Evolutionary conservation across 2,888 invertebrate genomes (phyloP).

Genomic region (Orchesellides sinensis): DNA sequence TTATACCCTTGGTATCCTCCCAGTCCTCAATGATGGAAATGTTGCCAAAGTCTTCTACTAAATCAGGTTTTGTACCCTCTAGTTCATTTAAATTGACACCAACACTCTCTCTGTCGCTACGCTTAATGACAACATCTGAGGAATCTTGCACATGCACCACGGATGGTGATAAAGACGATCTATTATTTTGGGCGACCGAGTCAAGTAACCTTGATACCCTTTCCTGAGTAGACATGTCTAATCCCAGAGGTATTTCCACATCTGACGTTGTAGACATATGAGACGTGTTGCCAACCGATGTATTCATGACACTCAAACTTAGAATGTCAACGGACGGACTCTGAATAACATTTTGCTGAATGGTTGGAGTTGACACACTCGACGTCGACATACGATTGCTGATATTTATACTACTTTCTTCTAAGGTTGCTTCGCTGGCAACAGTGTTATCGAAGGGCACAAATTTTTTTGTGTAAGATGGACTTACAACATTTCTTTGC

Average conservation of each 20-base stretch:
- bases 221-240: conserved; percentile 29
- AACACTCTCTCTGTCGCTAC: neutral
- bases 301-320: too few relatives aligned
- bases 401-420: neutral
- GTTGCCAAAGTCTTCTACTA: neutral
- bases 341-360: neutral
- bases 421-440: neutral
- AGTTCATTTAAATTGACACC: neutral
- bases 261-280: neutral
- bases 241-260: neutral
- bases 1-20: conserved; percentile 51
- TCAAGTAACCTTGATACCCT: conserved; percentile 38
- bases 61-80: neutral
- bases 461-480: conserved; percentile 12
- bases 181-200: neutral
- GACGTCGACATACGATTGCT: neutral
- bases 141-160: neutral
- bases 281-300: too few relatives aligned
- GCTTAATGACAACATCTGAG: neutral
- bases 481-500: neutral
- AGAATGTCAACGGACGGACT: too few relatives aligned
- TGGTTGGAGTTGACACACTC: neutral
- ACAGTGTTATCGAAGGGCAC: conserved; percentile 25
- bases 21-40: conserved; percentile 40
- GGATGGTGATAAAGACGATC: conserved; percentile 11